Base-by-base conservation (phyloP, 2,888 invertebrate genomes). In the Chelonus formosanus region DNA sequence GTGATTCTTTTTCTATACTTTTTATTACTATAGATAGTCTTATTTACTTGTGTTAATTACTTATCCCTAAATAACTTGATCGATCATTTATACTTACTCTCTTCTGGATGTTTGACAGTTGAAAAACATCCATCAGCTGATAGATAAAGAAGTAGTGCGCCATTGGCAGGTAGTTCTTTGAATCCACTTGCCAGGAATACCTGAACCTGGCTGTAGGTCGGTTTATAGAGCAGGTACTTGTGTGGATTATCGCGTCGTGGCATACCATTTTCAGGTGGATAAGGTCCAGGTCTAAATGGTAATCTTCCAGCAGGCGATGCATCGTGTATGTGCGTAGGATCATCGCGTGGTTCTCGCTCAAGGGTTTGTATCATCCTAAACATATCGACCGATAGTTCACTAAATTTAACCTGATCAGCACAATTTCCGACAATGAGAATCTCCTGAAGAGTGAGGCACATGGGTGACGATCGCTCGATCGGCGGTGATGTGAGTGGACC, bases 381-480 rank as follows among this genome's bases (percentile, higher is more conserved):
- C 98, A 98, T 98, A 86, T 98, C 98, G 89, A 98, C 91, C 8
- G 97, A 97, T 74, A 98, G 86, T 85, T 98, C 97, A 74, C 96
- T 96, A 86, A 97, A 97, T 85, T 97, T 97, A 43, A 96, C 94
- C 88, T 98, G 97, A 80, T 96, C 95, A 72, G 92, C 90, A 78
- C 93, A 92, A 84, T 96, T 96, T 67, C 98, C 97, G 67, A 98
- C 92, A 73, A 98, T 95, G 66, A 98, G 87, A 72, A 96, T 95
- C 86, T 98, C 97, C 87, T 97, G 96, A 55, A 98, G 88, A 45
- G 92, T 90, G 73, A 97, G 88, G 80, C 91, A 92, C 91, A 95
- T 93, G 76, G 93, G 91, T 70, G 93, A 90, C 45, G 92, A 91
- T 78, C 94, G 91, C 84, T 97, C 97, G 75, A 96, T 89, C 44